These are phyloP conservation scores for Parnassius mnemosyne DNA, from an alignment of 2,888 invertebrate genomes.

Conservation along the genomic window DNA sequence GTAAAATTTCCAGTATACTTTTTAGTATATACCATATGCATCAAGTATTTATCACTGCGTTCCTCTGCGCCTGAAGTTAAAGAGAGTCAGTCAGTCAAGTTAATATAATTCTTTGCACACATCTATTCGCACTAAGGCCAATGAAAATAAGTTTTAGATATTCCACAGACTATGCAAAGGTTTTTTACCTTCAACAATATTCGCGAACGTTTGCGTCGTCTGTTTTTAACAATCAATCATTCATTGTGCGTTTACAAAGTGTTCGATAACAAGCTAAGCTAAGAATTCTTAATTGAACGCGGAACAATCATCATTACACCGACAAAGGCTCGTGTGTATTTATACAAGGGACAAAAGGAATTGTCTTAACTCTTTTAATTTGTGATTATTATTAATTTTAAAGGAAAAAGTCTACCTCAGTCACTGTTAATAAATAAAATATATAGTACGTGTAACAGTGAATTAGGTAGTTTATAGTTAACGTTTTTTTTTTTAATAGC, in stretches of 20 bases:
- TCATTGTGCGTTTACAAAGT: conserved; percentile 1
- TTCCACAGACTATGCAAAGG: neutral
- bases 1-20: no score
- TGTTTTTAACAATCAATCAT: neutral
- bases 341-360: neutral
- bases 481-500: no score
- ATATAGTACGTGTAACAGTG: no score
- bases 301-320: neutral
- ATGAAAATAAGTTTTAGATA: conserved; percentile 1
- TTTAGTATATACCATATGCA: no score
- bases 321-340: neutral
- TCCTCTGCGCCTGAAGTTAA: no score
- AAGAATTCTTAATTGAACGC: neutral
- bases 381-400: no score
- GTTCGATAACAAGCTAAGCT: neutral
- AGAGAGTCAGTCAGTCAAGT: no score
- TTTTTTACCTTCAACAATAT: conserved; percentile 1
- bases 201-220: neutral
- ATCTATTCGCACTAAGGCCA: neutral
- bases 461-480: no score
- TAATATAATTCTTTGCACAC: neutral
- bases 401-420: no score
- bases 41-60: no score
- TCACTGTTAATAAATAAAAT: no score
- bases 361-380: no score